A percentile compares a stretch with the other conserved stretches of the same genome.
Evolutionary conservation across 1,140 invertebrate genomes (phyloP).

Genomic region (Zophobas morio): DNA sequence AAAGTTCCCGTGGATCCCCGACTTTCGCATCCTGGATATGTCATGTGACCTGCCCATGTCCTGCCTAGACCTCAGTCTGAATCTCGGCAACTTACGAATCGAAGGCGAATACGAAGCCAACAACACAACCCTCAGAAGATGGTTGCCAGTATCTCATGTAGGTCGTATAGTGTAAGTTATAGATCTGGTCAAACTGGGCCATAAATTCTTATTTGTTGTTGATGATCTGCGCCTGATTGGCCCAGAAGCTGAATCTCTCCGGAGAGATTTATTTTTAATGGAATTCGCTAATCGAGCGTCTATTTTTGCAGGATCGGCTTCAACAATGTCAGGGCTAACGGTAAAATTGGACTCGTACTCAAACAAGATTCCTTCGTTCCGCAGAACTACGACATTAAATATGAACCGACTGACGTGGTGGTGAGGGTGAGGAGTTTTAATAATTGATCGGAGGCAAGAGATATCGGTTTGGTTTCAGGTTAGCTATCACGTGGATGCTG

Average conservation of each 20-base stretch:
- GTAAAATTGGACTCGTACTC: constrained; percentile 58
- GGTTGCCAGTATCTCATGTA: constrained; percentile 58
- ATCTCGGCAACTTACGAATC: constrained; percentile 57
- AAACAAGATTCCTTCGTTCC: constrained; percentile 61
- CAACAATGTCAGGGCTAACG: constrained; percentile 52
- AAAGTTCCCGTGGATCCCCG: constrained; percentile 59
- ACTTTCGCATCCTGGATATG: constrained; percentile 57
- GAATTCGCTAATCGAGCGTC: constrained; percentile 36
- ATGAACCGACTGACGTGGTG: constrained; percentile 51
- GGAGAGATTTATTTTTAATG: constrained; percentile 42
- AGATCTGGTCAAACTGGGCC: not conserved
- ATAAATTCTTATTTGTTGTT: constrained; percentile 30
- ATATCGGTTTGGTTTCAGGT: constrained; percentile 51
- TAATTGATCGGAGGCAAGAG: not conserved
- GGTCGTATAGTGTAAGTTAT: constrained; percentile 59
- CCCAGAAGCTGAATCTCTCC: constrained; percentile 7
- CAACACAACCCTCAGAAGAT: constrained; percentile 56
- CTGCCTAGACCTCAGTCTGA: constrained; percentile 57
- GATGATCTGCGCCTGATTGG: constrained; percentile 1
- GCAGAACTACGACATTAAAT: constrained; percentile 61
- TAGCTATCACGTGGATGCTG: constrained; percentile 54
- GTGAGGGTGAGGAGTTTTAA: constrained; percentile 56
- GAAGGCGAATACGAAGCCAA: constrained; percentile 61
- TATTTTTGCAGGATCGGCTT: constrained; percentile 50
- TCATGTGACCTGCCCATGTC: constrained; percentile 55